Percentiles rank a stretch among this genome's conserved stretches.
Conservation (phyloP, 1,140 invertebrate species). For the Pseudomyrmex pallidus region DNA sequence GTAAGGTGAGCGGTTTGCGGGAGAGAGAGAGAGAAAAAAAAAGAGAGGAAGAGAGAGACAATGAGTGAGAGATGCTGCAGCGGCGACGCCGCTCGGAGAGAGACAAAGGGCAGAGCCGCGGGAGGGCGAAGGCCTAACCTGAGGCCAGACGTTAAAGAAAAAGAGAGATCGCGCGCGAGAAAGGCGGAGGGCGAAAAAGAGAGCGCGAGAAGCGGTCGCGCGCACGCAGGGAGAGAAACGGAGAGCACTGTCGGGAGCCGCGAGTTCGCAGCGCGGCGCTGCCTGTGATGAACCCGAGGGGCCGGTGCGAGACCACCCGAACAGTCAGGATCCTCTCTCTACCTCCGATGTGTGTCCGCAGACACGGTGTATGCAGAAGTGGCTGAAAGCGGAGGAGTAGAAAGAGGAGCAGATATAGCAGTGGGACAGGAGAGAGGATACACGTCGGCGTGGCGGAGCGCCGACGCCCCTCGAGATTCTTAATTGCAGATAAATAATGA, state of each 20-base stretch:
- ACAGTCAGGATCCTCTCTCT: conserved; percentile 53
- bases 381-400: conserved; percentile 47
- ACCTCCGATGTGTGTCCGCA: conserved; percentile 16
- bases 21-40: conserved; percentile 8
- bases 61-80: conserved; percentile 6
- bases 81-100: neutral
- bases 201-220: conserved; percentile 38
- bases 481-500: conserved; percentile 75
- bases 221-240: conserved; percentile 33
- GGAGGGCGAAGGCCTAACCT: conserved; percentile 29
- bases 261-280: conserved; percentile 51
- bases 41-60: conserved; percentile 33
- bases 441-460: conserved; percentile 54
- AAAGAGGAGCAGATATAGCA: conserved; percentile 40
- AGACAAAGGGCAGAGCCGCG: conserved; percentile 29
- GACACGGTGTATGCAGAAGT: conserved; percentile 50
- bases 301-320: conserved; percentile 75
- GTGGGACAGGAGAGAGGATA: conserved; percentile 50
- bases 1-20: conserved; percentile 70
- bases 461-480: conserved; percentile 63
- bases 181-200: conserved; percentile 6
- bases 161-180: conserved; percentile 27
- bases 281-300: conserved; percentile 59
- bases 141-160: conserved; percentile 15
- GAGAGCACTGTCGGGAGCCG: conserved; percentile 50